Conservation (phyloP, 2,888 invertebrate species). For the Platycnemis pennipes region DNA sequence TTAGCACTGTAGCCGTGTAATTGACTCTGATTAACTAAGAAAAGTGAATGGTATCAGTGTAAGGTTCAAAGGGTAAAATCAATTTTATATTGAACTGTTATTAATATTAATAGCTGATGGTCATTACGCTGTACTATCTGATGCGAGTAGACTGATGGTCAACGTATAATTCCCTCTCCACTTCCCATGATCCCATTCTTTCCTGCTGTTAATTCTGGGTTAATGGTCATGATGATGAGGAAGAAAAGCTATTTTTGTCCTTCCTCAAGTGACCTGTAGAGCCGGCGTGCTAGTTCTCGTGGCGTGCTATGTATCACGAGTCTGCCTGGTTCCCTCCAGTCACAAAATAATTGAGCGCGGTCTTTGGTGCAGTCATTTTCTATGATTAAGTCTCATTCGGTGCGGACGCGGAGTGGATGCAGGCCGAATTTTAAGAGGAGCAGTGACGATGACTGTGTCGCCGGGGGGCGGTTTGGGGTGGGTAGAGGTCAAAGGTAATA, state of each 20-base stretch:
- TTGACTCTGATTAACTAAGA: too few relatives aligned
- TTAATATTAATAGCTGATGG: too few relatives aligned
- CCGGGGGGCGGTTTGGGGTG: not conserved
- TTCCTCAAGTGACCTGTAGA: not conserved
- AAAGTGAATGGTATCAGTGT: too few relatives aligned
- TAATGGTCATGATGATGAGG: not conserved
- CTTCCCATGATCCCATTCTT: not conserved
- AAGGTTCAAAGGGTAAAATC: too few relatives aligned
- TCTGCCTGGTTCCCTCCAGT: not conserved
- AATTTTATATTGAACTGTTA: too few relatives aligned
- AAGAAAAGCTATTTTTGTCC: not conserved
- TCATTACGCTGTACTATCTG: too few relatives aligned
- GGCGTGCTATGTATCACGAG: too few relatives aligned
- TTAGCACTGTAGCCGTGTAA: too few relatives aligned
- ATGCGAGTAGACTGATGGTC: too few relatives aligned
- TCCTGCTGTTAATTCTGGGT: slow-evolving; percentile 31
- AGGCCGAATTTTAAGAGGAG: not conserved
- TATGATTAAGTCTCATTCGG: not conserved
- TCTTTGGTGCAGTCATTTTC: not conserved
- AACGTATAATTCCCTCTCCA: too few relatives aligned
- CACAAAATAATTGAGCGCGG: not conserved
- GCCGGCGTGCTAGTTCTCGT: not conserved
- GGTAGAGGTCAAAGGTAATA: not conserved
- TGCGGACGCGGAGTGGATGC: not conserved
- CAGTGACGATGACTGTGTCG: not conserved